phyloP scores from a whole-genome alignment of 1,140 invertebrate species.

The Eubasilissa regina region DNA sequence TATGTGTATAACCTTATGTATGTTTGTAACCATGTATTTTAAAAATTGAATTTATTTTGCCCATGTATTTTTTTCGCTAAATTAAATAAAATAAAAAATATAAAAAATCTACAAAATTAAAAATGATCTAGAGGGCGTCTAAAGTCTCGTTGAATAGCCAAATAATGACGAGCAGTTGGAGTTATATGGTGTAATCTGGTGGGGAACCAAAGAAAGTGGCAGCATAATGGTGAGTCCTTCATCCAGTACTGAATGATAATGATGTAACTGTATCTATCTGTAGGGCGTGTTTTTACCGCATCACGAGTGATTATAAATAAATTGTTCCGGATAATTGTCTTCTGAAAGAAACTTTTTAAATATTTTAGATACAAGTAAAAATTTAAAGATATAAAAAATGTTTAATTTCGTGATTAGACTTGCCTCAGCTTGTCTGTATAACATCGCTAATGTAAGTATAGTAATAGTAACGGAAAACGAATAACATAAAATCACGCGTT shows the following conservation, averaged over 20 bases:
- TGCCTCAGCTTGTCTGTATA: conserved; percentile 13
- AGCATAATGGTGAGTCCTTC: no score
- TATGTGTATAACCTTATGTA: no score
- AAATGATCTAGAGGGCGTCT: no score
- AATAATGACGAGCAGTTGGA: no score
- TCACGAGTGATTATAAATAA: conserved; percentile 1
- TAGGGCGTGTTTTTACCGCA: not conserved
- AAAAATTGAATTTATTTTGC: no score
- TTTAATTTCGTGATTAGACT: conserved; percentile 1
- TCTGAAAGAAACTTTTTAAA: not conserved
- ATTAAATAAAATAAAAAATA: no score
- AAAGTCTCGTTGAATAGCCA: no score
- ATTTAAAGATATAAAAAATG: conserved; percentile 1
- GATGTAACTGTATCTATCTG: not conserved
- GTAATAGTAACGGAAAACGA: conserved; percentile 23
- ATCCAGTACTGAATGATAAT: not conserved
- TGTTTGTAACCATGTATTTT: no score
- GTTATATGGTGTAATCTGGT: no score
- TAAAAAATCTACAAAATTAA: no score
- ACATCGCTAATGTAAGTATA: conserved; percentile 3
- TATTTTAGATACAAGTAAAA: not conserved
- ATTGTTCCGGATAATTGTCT: not conserved
- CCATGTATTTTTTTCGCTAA: no score
- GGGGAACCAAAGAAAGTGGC: no score
- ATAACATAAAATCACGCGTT: conserved; percentile 35